Evolutionary conservation across 2,888 invertebrate species (phyloP).

Genomic region (Suillia variegata): DNA sequence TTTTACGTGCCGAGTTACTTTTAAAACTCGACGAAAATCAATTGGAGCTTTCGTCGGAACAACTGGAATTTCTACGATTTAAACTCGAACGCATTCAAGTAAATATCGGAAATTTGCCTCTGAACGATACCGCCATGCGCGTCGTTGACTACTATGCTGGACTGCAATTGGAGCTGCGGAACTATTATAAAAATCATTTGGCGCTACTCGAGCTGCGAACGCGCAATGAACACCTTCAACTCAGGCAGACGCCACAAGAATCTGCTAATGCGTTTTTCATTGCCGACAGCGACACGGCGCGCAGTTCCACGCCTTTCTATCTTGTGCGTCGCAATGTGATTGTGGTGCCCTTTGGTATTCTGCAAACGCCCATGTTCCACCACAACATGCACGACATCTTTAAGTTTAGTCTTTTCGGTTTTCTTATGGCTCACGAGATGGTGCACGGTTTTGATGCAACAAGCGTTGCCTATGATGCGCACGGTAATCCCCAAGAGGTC

Average conservation of each 20-base stretch:
- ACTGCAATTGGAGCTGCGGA: slow-evolving; percentile 11
- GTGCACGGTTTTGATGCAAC: slow-evolving; percentile 44
- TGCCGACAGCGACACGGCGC: slow-evolving; percentile 21
- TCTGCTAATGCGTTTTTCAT: background rate
- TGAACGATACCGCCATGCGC: slow-evolving; percentile 16
- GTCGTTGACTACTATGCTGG: slow-evolving; percentile 34
- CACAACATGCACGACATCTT: slow-evolving; percentile 37
- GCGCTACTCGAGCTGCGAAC: slow-evolving; percentile 33
- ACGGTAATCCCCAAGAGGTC: slow-evolving; percentile 31
- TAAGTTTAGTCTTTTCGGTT: slow-evolving; percentile 45
- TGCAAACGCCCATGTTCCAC: slow-evolving; percentile 39
- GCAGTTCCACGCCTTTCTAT: slow-evolving; percentile 42
- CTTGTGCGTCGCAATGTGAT: slow-evolving; percentile 42
- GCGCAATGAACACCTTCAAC: slow-evolving; percentile 17
- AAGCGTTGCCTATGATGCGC: slow-evolving; percentile 34
- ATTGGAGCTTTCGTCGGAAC: slow-evolving; percentile 21
- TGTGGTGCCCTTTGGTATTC: slow-evolving; percentile 43
- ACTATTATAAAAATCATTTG: slow-evolving; percentile 42
- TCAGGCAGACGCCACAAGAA: background rate
- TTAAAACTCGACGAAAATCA: slow-evolving; percentile 32
- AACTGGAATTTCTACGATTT: slow-evolving; percentile 23
- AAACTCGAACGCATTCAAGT: slow-evolving; percentile 37
- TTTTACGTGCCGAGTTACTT: slow-evolving; percentile 34
- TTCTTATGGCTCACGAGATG: slow-evolving; percentile 50
- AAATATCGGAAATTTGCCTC: slow-evolving; percentile 50